Conservation (phyloP, 2,797 vertebrate genomes). For the Sternotherus odoratus region DNA sequence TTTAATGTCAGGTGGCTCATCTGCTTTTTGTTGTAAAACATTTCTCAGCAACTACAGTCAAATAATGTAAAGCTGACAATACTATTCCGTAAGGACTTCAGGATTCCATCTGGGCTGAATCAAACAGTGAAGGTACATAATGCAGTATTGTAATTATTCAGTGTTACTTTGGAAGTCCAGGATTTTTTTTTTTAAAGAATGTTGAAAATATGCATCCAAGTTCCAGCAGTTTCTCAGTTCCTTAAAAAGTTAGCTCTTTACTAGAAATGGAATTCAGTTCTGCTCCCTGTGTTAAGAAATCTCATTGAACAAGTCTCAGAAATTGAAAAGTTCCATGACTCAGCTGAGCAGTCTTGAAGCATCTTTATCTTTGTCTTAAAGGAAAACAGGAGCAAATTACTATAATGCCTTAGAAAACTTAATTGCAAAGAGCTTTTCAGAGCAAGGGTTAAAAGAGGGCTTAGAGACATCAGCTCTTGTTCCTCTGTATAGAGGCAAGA, state of each 20-base stretch:
- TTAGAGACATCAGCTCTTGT: background rate
- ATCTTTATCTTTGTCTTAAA: background rate
- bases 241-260: background rate
- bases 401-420: background rate
- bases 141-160: background rate
- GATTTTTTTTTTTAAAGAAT: no score
- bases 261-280: background rate
- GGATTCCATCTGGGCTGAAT: background rate
- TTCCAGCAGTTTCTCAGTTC: slow-evolving; percentile 23
- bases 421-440: background rate
- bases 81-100: background rate
- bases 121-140: accelerated
- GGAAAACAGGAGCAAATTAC: background rate
- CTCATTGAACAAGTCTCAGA: background rate
- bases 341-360: background rate
- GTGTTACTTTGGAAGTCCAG: background rate
- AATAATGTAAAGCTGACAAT: background rate
- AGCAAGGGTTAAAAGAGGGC: background rate
- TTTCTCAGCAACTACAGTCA: slow-evolving; percentile 15
- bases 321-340: background rate
- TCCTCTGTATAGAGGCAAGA: background rate
- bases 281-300: background rate
- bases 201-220: background rate
- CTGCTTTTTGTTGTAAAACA: slow-evolving; percentile 21
- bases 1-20: slow-evolving; percentile 35